Base-by-base conservation (phyloP, 2,113 vertebrate species). In the Engystomops pustulosus region DNA sequence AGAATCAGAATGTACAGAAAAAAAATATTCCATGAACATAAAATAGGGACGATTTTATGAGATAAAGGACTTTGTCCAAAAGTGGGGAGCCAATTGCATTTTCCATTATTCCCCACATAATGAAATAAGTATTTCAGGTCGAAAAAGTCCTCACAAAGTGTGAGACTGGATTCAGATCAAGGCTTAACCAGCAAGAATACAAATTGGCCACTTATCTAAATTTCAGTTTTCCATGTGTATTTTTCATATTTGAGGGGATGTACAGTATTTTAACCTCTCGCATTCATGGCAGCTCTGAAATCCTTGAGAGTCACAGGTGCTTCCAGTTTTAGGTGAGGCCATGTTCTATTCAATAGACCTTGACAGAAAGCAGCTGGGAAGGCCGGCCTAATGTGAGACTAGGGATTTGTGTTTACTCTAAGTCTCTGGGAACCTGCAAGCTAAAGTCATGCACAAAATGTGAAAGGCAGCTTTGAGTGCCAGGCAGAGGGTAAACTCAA, bases 321-420 rank as follows among this genome's bases (percentile, higher is more conserved):
- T 84, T 76, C 58, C 38, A 83, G 69, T 62, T 75, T 47, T 83
- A 83, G 81, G 71, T 65, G 55, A 69, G 55, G 51, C 70, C 41
- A 34, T 65, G 70, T 75, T 83, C 67, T 60, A 84, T 36, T 67
- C 71, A 84, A 84, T 84, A 84, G 81, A 84, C 44, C 71, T 84
- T 77, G 81, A 84, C 44, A 84, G 72, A 77, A 84, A 84, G 72
- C 72, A 77, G 81, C 71, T 84, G 81, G 44, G 32, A 62, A 67
- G 55, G 72, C 44, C 27, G 41, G 23, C n/a, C 70, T 75, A 83
- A 83, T 65, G 55, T 51, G 70, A 76, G 53, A 51, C 41, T 49
- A 72, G 72, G 72, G 81, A 53, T 34, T 53, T 36, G 12, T 84
- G 71, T 84, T 77, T 77, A 77, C n/a, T 53, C 55, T 67, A 14